Evolutionary conservation across 2,797 vertebrate genomes (phyloP).

Genomic region (Amphiprion clarkii): DNA sequence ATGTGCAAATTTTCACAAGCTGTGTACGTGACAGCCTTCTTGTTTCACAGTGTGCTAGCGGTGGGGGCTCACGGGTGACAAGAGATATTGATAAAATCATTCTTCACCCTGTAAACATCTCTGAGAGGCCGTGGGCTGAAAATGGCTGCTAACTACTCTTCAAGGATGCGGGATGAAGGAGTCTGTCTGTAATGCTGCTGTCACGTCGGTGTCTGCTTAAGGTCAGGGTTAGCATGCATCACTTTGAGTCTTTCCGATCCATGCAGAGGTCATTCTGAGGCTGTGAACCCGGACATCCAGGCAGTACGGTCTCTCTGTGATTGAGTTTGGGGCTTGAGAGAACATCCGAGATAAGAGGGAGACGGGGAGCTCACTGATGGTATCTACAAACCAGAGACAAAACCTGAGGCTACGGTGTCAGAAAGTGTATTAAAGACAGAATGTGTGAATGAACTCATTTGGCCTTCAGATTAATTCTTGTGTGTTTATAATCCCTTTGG

Average conservation of each 20-base stretch:
- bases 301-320: constrained; percentile 21
- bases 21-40: constrained; percentile 31
- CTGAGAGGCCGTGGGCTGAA: constrained; percentile 62
- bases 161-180: constrained; percentile 52
- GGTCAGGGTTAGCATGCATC: constrained; percentile 73
- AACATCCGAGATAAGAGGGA: constrained; percentile 25
- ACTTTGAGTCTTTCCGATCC: constrained; percentile 39
- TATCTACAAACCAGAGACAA: constrained; percentile 19
- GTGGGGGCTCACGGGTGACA: constrained; percentile 45
- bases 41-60: constrained; percentile 42
- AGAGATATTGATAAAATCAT: constrained; percentile 70
- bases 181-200: constrained; percentile 47
- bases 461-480: constrained; percentile 10
- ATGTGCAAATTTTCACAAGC: constrained; percentile 44
- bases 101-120: constrained; percentile 57
- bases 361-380: constrained; percentile 7
- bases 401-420: constrained; percentile 9
- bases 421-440: constrained; percentile 24
- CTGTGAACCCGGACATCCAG: constrained; percentile 42
- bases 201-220: constrained; percentile 46
- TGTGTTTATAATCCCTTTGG: constrained; percentile 20
- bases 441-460: constrained; percentile 25
- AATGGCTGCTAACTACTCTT: constrained; percentile 69
- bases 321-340: constrained; percentile 25
- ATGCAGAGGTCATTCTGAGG: constrained; percentile 54